These are phyloP conservation scores for Puntigrus tetrazona DNA, from an alignment of 2,113 vertebrate species.

Conservation along the genomic window DNA sequence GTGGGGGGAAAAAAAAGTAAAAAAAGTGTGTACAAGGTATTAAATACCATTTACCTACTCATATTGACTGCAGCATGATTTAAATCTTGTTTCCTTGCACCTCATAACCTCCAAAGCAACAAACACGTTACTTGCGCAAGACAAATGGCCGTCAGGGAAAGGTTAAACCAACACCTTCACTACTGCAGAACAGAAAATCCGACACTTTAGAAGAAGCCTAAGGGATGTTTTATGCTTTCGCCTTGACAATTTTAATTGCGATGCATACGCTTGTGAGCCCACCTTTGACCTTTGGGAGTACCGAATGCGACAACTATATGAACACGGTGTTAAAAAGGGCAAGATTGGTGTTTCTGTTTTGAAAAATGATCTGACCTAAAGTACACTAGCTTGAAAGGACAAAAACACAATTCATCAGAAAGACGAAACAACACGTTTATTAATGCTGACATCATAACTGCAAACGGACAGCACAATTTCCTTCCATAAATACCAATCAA, in stretches of 20 bases:
- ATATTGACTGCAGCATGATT: not conserved
- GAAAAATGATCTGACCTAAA: slow-evolving; percentile 28
- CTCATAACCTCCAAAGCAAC: slow-evolving; percentile 55
- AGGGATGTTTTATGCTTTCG: slow-evolving; percentile 49
- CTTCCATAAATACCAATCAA: slow-evolving; percentile 48
- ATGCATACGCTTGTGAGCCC: slow-evolving; percentile 43
- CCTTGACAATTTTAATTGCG: slow-evolving; percentile 54
- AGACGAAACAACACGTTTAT: not conserved
- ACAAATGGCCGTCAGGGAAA: slow-evolving; percentile 61
- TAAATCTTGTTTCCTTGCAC: not conserved
- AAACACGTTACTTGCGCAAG: slow-evolving; percentile 55
- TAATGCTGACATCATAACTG: slow-evolving; percentile 43
- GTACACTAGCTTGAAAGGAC: slow-evolving; percentile 8
- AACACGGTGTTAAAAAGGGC: slow-evolving; percentile 47
- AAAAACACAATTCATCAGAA: slow-evolving; percentile 42
- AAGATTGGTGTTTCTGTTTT: slow-evolving; percentile 44
- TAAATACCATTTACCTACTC: not conserved
- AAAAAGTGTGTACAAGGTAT: not conserved
- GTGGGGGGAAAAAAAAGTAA: not conserved
- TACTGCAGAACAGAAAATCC: slow-evolving; percentile 24
- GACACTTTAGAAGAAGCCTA: slow-evolving; percentile 31
- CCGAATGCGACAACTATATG: slow-evolving; percentile 16
- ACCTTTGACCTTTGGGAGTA: slow-evolving; percentile 45
- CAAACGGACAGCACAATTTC: slow-evolving; percentile 33
- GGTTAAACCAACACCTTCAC: slow-evolving; percentile 67